These are phyloP conservation scores for Adelognathus sp. DNA, from an alignment of 2,888 invertebrate species.

Conservation along the genomic window DNA sequence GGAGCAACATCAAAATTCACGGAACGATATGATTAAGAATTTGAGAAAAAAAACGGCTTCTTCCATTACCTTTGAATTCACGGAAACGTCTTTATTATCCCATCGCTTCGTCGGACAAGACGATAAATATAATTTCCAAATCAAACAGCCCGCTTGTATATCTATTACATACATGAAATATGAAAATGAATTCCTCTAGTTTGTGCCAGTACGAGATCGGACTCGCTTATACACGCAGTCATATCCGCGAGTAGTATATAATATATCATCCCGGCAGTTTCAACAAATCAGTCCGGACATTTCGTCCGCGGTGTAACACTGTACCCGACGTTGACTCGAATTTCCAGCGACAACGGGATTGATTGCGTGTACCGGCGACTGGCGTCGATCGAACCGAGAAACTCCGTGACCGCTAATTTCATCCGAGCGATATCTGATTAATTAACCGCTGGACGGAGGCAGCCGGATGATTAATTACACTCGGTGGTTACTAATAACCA, in stretches of 20 bases:
- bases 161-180: slow-evolving; percentile 1
- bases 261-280: slow-evolving; percentile 35
- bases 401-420: slow-evolving; percentile 62
- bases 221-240: slow-evolving; percentile 32
- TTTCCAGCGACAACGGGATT: slow-evolving; percentile 54
- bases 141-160: neutral
- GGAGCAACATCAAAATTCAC: slow-evolving; percentile 15
- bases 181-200: slow-evolving; percentile 51
- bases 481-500: slow-evolving; percentile 32
- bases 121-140: slow-evolving; percentile 36
- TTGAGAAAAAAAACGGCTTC: slow-evolving; percentile 45
- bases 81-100: slow-evolving; percentile 50
- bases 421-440: slow-evolving; percentile 78
- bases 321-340: slow-evolving; percentile 36
- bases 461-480: slow-evolving; percentile 74
- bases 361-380: slow-evolving; percentile 55
- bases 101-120: neutral
- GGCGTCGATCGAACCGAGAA: slow-evolving; percentile 60
- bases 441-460: slow-evolving; percentile 72
- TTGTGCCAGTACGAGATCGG: slow-evolving; percentile 41
- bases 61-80: slow-evolving; percentile 42
- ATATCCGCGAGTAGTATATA: slow-evolving; percentile 21
- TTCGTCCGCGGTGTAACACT: slow-evolving; percentile 44
- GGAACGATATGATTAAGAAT: slow-evolving; percentile 11
- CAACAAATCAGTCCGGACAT: slow-evolving; percentile 53